Evolutionary conservation across 2,113 vertebrate genomes (phyloP), one percentile per base, ranked within the genome.

Genomic region (Gnathonemus longibarbis): DNA sequence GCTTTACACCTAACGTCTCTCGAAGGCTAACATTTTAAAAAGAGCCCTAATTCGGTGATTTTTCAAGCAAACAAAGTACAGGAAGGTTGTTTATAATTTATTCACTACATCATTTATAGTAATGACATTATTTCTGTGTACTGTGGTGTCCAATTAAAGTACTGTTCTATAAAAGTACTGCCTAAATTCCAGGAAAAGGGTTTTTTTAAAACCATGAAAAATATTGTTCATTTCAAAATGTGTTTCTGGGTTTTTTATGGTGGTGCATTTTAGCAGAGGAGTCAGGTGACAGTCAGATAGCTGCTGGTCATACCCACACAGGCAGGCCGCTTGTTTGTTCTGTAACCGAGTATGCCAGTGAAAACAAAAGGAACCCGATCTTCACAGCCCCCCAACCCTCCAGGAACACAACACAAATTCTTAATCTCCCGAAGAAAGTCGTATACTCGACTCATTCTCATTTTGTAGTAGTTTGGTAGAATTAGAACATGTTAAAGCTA

Each of bases 301-400:
- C 19, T 27, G 45, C 89, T 89, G 52, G 35, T 84, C 31, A 89
- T 46, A 42, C 31, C 39, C 24, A 46, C 80, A 58, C 77, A 27
- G 17, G n/a, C 52, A n/a, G 21, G 48, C 49, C 45, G 27, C 42
- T 10, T 85, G 89, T 58, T 85, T 89, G 39, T 27, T 85, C 27
- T 85, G 89, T 48, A 89, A 85, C 52, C 5, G 49, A 88, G 74
- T 24, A 89, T 1, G 21, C 6, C 46, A 80, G 66, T 17, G 27
- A 80, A 77, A 50, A 88, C 88, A 89, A 74, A 89, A 21, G 48
- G 19, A 56, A 89, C 42, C 42, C 62, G 49, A 42, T 80, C 74
- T 80, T 80, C 74, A 80, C 13, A 77, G 42, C 8, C 10, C 9
- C 21, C 62, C 27, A 46, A 46, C 66, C 27, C 56, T 13, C 2